phyloP scores from a whole-genome alignment of 2,113 vertebrate species.

The Gadus macrocephalus region DNA sequence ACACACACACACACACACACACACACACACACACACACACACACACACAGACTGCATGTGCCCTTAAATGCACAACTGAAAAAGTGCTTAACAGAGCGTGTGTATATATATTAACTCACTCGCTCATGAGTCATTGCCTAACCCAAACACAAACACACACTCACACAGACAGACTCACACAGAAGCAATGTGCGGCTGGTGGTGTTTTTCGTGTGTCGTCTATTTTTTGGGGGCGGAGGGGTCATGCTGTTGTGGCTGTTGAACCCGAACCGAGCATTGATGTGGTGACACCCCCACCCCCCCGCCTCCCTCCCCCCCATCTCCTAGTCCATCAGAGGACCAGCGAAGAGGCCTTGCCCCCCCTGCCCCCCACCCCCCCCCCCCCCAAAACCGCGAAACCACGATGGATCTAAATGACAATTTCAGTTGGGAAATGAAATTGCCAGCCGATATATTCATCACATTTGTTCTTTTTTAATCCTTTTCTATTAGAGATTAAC shows the following conservation, averaged over 20 bases:
- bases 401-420: neutral
- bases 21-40: conserved; percentile 6
- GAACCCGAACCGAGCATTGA: no score
- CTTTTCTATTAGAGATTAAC: conserved; percentile 62
- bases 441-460: conserved; percentile 11
- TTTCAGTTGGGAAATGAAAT: conserved; percentile 2
- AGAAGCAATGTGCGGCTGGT: conserved; percentile 63
- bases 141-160: conserved; percentile 13
- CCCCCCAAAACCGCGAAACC: no score
- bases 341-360: neutral
- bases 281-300: neutral
- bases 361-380: neutral
- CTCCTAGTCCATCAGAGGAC: neutral
- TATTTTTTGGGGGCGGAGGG: no score
- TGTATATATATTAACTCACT: no score
- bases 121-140: neutral
- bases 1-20: conserved; percentile 46
- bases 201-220: conserved; percentile 14
- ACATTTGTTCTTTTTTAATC: conserved; percentile 54
- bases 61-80: neutral
- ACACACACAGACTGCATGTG: neutral
- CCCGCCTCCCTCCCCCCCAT: neutral
- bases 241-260: no score
- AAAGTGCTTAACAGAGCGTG: neutral
- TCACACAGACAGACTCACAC: neutral